A percentile compares a stretch with the other conserved stretches of the same genome.
These are phyloP conservation scores for Rhabdomys pumilio DNA, from an alignment of 2,797 vertebrate species.

Conservation along the genomic window DNA sequence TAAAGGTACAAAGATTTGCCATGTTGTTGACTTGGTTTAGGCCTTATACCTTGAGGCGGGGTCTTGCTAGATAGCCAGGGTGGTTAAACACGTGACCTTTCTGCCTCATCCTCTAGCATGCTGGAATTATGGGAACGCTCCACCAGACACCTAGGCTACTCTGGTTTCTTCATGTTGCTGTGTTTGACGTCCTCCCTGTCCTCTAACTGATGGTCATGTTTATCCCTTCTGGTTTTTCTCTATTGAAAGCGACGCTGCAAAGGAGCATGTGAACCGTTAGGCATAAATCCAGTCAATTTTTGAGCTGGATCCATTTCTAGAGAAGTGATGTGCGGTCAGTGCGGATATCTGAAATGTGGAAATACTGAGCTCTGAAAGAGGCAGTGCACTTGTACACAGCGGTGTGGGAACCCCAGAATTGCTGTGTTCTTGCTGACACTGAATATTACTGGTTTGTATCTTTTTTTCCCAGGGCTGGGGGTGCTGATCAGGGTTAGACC, in stretches of 20 bases:
- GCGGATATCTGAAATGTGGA: not conserved
- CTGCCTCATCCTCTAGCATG: not conserved
- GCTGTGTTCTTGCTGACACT: not conserved
- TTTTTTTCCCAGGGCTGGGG: not conserved
- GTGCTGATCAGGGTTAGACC: not conserved
- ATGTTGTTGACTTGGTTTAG: not conserved
- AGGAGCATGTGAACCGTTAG: not conserved
- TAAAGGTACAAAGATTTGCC: not conserved
- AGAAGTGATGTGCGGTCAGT: not conserved
- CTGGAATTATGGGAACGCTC: not conserved
- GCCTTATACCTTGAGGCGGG: not conserved
- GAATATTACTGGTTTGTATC: not conserved
- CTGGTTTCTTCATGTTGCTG: not conserved
- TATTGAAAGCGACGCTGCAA: not conserved
- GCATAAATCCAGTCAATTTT: too few relatives aligned
- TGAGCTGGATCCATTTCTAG: not conserved
- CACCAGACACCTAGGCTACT: not conserved
- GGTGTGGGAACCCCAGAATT: not conserved
- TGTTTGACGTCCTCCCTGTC: not conserved
- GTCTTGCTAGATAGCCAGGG: not conserved
- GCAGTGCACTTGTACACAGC: rapidly evolving
- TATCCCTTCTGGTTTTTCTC: not conserved
- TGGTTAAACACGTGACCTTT: not conserved
- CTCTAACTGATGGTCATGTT: not conserved
- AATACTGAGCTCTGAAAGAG: not conserved